phyloP scores from a whole-genome alignment of 2,888 invertebrate genomes.

The Mycalesis mineus region DNA sequence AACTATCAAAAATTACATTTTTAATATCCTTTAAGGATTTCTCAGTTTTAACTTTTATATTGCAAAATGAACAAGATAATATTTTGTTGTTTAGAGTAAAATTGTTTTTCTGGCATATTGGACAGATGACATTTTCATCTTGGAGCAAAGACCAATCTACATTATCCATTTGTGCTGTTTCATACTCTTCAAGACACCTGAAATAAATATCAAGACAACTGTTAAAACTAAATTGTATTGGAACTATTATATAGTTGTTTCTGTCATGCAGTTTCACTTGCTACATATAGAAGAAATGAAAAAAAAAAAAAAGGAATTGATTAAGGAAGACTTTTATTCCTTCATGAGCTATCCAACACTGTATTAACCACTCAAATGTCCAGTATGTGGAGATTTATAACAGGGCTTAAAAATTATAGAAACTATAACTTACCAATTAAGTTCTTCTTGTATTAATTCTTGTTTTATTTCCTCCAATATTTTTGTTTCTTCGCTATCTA shows the following conservation, averaged over 20 bases:
- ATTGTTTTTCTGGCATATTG: conserved; percentile 69
- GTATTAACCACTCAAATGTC: too few species aligned
- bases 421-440: conserved; percentile 50
- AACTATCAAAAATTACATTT: conserved; percentile 39
- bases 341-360: too few species aligned
- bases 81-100: conserved; percentile 38
- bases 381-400: too few species aligned
- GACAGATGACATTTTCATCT: conserved; percentile 68
- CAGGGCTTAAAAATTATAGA: too few species aligned
- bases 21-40: conserved; percentile 50
- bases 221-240: too few species aligned
- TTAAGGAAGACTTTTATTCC: too few species aligned
- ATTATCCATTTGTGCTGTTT: conserved; percentile 55
- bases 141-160: conserved; percentile 61
- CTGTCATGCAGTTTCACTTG: too few species aligned
- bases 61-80: conserved; percentile 57
- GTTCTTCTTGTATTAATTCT: conserved; percentile 65
- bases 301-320: too few species aligned
- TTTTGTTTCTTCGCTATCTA: conserved; percentile 55
- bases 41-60: conserved; percentile 44
- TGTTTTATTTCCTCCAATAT: conserved; percentile 56
- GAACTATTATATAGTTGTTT: too few species aligned
- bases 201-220: conserved; percentile 21
- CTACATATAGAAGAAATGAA: too few species aligned
- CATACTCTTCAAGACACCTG: conserved; percentile 67